Conservation (phyloP, 2,113 vertebrate genomes). For the Vidua macroura region DNA sequence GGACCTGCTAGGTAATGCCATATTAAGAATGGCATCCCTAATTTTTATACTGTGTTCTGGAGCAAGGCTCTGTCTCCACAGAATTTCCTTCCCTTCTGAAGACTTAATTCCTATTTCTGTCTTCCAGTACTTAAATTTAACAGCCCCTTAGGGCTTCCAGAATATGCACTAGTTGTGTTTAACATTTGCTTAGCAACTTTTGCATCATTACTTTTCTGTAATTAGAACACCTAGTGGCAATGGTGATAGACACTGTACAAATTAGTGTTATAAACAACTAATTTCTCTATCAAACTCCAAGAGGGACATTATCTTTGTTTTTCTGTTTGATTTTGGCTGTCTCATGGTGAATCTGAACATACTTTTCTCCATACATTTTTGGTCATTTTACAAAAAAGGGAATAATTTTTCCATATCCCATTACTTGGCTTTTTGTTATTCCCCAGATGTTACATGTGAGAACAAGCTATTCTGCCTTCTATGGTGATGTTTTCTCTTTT, state of each 20-base stretch:
- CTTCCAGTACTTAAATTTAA: neutral
- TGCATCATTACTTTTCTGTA: slow-evolving; percentile 20
- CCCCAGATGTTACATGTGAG: neutral
- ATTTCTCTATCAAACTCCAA: neutral
- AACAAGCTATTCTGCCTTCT: neutral
- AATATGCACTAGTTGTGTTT: neutral
- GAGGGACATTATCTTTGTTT: neutral
- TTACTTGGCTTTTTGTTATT: neutral
- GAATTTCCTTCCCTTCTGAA: neutral
- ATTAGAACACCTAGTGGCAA: slow-evolving; percentile 12
- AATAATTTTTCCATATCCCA: neutral
- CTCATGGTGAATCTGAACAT: neutral
- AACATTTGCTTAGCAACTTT: slow-evolving; percentile 17
- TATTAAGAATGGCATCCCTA: neutral
- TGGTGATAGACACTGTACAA: neutral
- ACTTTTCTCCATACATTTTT: neutral
- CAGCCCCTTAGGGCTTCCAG: neutral
- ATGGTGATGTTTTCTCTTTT: neutral
- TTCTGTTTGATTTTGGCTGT: neutral
- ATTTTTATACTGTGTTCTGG: neutral
- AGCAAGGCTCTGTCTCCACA: neutral
- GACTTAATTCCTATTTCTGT: neutral
- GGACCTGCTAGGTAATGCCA: neutral
- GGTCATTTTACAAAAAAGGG: neutral
- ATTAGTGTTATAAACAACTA: neutral